Conservation (phyloP, 92 coral and sea anemone genomes). For the Porites cylindrica region DNA sequence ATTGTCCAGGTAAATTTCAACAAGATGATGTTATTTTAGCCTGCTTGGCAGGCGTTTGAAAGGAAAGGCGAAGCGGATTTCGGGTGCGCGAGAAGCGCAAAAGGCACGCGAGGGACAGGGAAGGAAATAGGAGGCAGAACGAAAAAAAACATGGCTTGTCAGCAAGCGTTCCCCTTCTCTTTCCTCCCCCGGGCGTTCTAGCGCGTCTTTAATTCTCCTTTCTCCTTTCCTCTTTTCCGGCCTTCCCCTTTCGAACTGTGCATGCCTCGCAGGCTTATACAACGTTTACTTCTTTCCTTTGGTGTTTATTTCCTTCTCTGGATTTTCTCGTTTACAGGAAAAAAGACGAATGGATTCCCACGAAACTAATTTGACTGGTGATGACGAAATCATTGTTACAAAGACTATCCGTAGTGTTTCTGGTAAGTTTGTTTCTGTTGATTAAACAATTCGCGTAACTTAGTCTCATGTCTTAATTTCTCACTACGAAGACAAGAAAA, state of each 20-base stretch:
- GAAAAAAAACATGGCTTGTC: too few species aligned
- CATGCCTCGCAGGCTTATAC: background rate
- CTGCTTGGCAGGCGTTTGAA: too few species aligned
- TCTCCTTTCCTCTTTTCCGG: too few species aligned
- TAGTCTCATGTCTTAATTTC: background rate
- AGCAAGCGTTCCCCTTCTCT: too few species aligned
- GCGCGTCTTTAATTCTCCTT: too few species aligned
- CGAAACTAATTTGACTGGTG: conserved; percentile 79
- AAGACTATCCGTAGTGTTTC: conserved; percentile 93
- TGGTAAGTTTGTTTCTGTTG: conserved; percentile 37
- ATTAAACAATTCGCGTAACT: background rate
- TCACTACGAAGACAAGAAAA: background rate
- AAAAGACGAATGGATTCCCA: conserved; percentile 79
- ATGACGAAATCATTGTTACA: conserved; percentile 84
- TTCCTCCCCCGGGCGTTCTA: too few species aligned
- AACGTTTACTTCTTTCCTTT: background rate
- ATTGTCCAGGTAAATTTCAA: background rate
- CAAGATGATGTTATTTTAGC: too few species aligned
- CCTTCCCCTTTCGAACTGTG: too few species aligned
- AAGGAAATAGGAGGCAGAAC: too few species aligned
- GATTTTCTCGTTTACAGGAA: conserved; percentile 36
- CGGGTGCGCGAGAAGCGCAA: too few species aligned
- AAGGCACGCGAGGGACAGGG: too few species aligned
- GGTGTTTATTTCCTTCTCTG: background rate
- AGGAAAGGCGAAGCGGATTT: too few species aligned